Conservation (phyloP, 2,888 invertebrate genomes). For the Lasioglossum zephyrum region DNA sequence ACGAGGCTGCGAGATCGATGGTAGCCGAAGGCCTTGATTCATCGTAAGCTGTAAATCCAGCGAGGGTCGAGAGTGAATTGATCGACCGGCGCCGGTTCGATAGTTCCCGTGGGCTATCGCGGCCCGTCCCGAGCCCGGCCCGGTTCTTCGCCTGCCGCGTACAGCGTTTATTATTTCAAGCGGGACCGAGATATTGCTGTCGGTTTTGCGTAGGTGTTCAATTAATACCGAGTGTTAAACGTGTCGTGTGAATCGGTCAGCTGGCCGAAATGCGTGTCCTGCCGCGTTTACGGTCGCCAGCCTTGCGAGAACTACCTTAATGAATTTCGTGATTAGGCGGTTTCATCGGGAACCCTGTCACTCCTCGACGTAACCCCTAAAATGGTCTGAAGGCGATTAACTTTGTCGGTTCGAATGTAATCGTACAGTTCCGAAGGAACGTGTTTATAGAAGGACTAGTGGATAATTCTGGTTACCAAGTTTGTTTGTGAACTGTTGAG, state of each 20-base stretch:
- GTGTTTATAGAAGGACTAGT: neutral
- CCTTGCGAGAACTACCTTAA: conserved; percentile 59
- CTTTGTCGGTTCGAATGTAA: neutral
- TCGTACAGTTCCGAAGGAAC: neutral
- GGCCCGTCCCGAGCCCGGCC: neutral
- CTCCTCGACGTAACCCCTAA: neutral
- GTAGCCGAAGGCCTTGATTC: conserved; percentile 5
- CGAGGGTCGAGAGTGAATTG: conserved; percentile 28
- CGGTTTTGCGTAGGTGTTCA: conserved; percentile 63
- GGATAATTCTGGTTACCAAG: too few species aligned
- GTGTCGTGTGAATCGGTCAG: conserved; percentile 81
- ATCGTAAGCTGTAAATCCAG: conserved; percentile 20
- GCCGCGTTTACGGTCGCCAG: conserved; percentile 41
- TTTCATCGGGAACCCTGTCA: conserved; percentile 60
- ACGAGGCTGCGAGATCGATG: conserved; percentile 4
- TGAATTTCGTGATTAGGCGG: conserved; percentile 78
- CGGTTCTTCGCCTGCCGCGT: conserved; percentile 23
- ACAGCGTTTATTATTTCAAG: conserved; percentile 70
- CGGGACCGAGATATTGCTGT: conserved; percentile 50
- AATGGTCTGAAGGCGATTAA: neutral
- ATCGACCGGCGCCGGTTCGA: conserved; percentile 21
- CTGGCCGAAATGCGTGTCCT: conserved; percentile 73
- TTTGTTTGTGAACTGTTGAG: too few species aligned
- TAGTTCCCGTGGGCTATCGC: conserved; percentile 37
- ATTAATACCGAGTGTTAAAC: conserved; percentile 78